A percentile compares a stretch with the other conserved stretches of the same genome.
phyloP scores from a whole-genome alignment of 2,113 vertebrate species.

The Fregetta grallaria region DNA sequence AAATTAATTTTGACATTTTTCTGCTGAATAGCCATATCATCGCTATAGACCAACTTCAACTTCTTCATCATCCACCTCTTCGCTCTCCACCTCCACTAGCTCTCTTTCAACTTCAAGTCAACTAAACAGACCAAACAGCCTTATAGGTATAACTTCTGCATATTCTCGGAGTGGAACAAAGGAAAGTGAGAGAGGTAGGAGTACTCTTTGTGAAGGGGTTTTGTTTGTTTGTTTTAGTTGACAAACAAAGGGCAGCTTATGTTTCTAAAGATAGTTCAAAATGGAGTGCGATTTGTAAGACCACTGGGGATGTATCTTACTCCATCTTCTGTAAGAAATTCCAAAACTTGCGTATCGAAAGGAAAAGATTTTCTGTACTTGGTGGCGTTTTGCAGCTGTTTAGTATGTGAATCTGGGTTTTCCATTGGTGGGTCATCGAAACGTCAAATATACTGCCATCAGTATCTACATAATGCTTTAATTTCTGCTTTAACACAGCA shows the following conservation, averaged over 20 bases:
- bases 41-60: slow-evolving; percentile 84
- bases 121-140: slow-evolving; percentile 84
- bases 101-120: slow-evolving; percentile 81
- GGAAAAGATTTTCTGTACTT: neutral
- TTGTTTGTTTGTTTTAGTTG: neutral
- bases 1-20: slow-evolving; percentile 35
- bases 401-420: neutral
- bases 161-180: slow-evolving; percentile 87
- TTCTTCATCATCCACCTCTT: slow-evolving; percentile 76
- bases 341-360: neutral
- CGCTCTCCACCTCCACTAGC: slow-evolving; percentile 81
- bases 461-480: neutral
- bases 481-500: neutral
- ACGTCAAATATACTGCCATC: neutral
- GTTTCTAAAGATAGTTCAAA: neutral
- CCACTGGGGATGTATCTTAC: neutral
- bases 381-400: neutral
- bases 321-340: neutral
- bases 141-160: slow-evolving; percentile 90
- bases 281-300: fast-evolving
- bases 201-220: neutral
- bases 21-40: slow-evolving; percentile 75
- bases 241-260: neutral
- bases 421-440: neutral
- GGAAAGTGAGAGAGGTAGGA: slow-evolving; percentile 91